Evolutionary conservation across 2,113 vertebrate species (phyloP).

Genomic region (Noctilio leporinus): DNA sequence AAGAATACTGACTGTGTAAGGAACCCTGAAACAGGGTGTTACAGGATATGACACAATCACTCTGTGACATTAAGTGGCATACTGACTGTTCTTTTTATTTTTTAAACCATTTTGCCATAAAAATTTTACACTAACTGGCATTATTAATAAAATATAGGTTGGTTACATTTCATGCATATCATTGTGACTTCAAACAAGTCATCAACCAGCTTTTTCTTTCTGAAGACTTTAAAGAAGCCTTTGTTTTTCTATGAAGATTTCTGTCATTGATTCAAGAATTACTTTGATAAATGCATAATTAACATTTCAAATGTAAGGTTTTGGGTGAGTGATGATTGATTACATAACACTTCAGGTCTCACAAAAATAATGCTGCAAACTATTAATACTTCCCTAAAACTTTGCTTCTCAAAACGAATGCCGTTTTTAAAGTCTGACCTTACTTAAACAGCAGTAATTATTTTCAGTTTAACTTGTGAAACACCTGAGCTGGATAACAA

Average conservation of each 20-base stretch:
- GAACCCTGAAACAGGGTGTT: background rate
- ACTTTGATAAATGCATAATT: background rate
- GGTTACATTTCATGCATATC: background rate
- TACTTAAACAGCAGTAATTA: background rate
- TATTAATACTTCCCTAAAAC: background rate
- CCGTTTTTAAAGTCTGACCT: background rate
- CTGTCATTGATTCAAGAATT: background rate
- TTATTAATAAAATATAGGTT: background rate
- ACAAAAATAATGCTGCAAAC: background rate
- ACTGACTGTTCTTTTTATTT: background rate
- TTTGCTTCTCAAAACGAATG: background rate
- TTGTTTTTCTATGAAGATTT: background rate
- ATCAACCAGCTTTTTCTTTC: background rate
- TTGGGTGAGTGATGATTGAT: background rate
- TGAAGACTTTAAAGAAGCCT: background rate
- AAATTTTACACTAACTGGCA: background rate
- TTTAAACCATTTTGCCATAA: background rate
- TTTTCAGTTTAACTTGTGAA: background rate
- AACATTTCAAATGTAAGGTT: conserved; percentile 26
- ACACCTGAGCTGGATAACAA: background rate
- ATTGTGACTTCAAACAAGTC: background rate
- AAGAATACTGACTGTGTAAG: background rate
- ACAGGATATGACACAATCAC: background rate
- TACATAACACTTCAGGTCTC: background rate
- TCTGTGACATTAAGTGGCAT: background rate